Base-by-base conservation (phyloP, 2,888 invertebrate species). In the Chrysolina americana region DNA sequence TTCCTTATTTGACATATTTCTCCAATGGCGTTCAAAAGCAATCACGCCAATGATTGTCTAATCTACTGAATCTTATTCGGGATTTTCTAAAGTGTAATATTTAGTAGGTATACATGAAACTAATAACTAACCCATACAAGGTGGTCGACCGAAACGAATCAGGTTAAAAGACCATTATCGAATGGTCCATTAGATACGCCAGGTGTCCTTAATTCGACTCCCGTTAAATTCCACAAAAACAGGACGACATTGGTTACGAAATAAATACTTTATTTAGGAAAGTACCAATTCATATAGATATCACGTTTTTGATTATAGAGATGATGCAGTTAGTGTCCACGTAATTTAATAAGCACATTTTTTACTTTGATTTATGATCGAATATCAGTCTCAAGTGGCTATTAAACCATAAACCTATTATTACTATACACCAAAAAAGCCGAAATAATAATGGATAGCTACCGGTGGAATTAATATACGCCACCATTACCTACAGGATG, bases 201-300 rank as follows among this genome's bases (percentile, higher is more conserved):
- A 28, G 28, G 15, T 59, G 36, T 59, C 28, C 59, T 6, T 59
- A 59, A 59, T 59, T 59, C 28, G 59, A 36, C 28, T 59, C 23
- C 59, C 59, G 59, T 59, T 59, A 59, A 59, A 59, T 28, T 59
- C 17, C 59, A 36, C n/a, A 59, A 59, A 59, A 59, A 59, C 59
- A 59, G 59, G 28, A 59, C n/a, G 59, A 59, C 59, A 28, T 36
- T 6, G 59, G 28, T 59, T 59, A 59, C 59, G 59, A 59, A 59
- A 59, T 59, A 59, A 59, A 59, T 36, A 10, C 59, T 59, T 59
- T 59, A 59, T 59, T 36, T 17, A 59, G 15, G 56, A 21, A 19
- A 36, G n/a, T 59, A 15, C n/a, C 59, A 15, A 15, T 36, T 59
- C 59, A 59, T 59, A 59, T 23, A 59, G 36, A 59, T 59, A 59